Percentiles rank a stretch among this genome's conserved stretches.
These are phyloP conservation scores for Tychaedon coryphoeus DNA, from an alignment of 2,113 vertebrate species.

Conservation along the genomic window DNA sequence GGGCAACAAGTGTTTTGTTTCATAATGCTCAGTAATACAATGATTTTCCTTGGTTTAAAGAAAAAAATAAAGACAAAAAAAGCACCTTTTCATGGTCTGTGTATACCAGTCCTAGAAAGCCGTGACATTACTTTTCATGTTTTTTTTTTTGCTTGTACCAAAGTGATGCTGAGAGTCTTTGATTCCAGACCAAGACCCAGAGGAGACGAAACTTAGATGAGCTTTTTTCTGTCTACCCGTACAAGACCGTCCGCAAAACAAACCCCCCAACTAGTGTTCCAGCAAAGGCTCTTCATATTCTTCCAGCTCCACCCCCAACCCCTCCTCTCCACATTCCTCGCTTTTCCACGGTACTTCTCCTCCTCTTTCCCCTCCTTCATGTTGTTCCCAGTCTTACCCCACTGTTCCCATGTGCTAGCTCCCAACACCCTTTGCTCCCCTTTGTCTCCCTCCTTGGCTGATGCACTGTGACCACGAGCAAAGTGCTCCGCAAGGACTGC, in stretches of 20 bases:
- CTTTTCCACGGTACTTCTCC: neutral
- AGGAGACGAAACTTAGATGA: neutral
- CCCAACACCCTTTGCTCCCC: neutral
- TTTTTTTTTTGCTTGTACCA: neutral
- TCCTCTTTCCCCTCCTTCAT: neutral
- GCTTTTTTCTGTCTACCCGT: neutral
- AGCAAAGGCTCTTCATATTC: neutral
- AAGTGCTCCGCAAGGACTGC: neutral
- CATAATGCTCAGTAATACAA: neutral
- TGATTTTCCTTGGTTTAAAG: neutral
- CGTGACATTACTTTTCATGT: neutral
- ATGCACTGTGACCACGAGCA: neutral
- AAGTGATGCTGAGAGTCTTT: neutral
- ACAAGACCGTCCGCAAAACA: neutral
- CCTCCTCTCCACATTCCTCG: neutral
- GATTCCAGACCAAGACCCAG: neutral
- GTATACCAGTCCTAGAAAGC: neutral
- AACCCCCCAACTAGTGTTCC: neutral
- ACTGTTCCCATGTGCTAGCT: neutral
- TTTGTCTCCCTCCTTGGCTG: neutral
- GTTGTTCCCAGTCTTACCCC: neutral
- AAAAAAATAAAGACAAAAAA: neutral
- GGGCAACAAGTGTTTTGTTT: neutral
- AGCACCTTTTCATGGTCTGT: rapidly evolving
- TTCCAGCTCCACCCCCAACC: neutral